Evolutionary conservation across 2,113 vertebrate species (phyloP).

Genomic region (Willisornis vidua): DNA sequence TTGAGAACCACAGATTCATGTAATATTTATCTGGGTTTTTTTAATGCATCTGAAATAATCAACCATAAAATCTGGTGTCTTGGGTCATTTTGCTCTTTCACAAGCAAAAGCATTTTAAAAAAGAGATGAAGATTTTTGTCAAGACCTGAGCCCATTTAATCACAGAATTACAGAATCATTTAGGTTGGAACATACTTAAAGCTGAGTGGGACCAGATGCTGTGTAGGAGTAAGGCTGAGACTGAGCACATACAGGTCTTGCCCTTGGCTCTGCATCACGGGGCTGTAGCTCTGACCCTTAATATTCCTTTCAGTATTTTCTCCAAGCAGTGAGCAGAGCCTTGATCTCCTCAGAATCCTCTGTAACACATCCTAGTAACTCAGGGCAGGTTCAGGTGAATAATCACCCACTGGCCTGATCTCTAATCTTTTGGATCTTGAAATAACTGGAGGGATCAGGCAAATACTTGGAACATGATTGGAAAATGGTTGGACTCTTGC

Average conservation of each 20-base stretch:
- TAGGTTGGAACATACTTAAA: not conserved
- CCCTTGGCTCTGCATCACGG: accelerated
- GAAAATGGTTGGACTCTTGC: not conserved
- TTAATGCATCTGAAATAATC: not conserved
- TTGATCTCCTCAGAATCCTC: not conserved
- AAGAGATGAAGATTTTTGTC: not conserved
- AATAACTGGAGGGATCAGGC: too few species aligned
- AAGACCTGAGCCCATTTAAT: not conserved
- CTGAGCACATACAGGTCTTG: not conserved
- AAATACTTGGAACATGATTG: not conserved
- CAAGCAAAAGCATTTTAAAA: not conserved
- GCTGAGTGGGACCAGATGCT: not conserved
- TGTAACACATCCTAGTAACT: not conserved
- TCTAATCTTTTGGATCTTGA: not conserved
- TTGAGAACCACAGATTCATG: accelerated
- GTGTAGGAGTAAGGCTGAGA: not conserved
- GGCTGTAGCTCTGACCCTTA: not conserved
- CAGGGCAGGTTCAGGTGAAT: not conserved
- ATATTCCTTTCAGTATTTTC: not conserved
- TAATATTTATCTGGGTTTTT: not conserved
- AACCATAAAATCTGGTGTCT: not conserved
- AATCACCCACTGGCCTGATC: not conserved
- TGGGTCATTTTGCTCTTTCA: not conserved
- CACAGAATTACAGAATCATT: not conserved
- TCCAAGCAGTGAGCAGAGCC: not conserved